Conservation (phyloP, 2,113 vertebrate species). For the Oenanthe melanoleuca region DNA sequence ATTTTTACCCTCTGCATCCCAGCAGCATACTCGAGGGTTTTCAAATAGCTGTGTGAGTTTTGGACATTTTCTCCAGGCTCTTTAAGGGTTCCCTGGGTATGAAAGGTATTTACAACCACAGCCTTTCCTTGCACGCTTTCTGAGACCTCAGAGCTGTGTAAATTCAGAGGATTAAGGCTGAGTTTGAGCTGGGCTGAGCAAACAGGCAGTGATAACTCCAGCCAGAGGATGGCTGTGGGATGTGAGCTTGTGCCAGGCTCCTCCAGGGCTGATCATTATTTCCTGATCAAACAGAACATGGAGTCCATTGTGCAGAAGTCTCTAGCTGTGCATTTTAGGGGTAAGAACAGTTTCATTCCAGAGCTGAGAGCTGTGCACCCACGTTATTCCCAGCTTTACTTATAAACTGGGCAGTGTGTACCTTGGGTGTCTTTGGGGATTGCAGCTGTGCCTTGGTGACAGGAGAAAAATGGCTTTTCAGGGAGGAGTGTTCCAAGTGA, state of each 20-base stretch:
- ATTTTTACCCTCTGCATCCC: background rate
- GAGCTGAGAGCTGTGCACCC: background rate
- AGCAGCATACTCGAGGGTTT: background rate
- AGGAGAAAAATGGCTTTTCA: background rate
- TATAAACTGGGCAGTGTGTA: background rate
- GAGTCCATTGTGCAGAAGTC: background rate
- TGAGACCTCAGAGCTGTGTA: conserved; percentile 14
- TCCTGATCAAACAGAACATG: background rate
- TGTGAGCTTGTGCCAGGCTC: background rate
- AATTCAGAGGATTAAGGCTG: conserved; percentile 26
- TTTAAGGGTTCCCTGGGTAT: background rate
- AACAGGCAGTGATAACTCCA: background rate
- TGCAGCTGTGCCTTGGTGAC: background rate
- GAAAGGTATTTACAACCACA: conserved; percentile 6
- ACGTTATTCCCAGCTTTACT: background rate
- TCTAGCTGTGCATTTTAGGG: background rate
- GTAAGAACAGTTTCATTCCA: background rate
- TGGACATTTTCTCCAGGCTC: background rate
- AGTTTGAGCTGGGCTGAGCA: conserved; percentile 29
- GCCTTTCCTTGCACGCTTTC: background rate
- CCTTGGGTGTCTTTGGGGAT: background rate
- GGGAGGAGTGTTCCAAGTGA: background rate
- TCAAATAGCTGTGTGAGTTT: background rate
- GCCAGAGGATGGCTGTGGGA: background rate
- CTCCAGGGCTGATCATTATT: background rate